A percentile compares a stretch with the other conserved stretches of the same genome.
Evolutionary conservation across 2,797 vertebrate species (phyloP).

Genomic region (Diglossa cyanea): DNA sequence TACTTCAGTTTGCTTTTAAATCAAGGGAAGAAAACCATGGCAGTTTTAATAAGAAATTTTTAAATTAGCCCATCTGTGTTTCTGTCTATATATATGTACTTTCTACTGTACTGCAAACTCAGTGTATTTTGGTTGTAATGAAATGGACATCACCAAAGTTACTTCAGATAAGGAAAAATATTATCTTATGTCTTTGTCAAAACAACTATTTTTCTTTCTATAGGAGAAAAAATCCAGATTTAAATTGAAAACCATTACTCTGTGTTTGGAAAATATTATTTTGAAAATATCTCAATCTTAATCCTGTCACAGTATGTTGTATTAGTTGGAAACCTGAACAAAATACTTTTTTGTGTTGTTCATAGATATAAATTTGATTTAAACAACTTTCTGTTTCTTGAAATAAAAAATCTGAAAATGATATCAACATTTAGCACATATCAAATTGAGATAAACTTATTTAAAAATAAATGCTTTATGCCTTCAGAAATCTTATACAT

Average conservation of each 20-base stretch:
- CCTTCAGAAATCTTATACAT: neutral
- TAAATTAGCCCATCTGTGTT: neutral
- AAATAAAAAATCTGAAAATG: neutral
- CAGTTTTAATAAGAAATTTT: neutral
- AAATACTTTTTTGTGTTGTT: neutral
- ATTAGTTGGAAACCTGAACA: neutral
- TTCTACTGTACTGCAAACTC: neutral
- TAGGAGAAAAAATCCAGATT: neutral
- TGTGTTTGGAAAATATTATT: neutral
- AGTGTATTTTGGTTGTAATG: neutral
- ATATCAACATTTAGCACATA: neutral
- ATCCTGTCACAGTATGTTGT: neutral
- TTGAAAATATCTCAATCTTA: neutral
- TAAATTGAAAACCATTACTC: neutral
- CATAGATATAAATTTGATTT: neutral
- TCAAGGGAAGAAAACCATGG: neutral
- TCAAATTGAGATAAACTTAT: neutral
- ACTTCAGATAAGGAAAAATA: neutral
- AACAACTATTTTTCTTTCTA: neutral
- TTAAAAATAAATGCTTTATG: neutral
- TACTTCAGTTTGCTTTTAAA: neutral
- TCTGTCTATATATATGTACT: accelerated
- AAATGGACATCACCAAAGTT: neutral
- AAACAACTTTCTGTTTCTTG: neutral
- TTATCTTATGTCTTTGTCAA: neutral